These are phyloP conservation scores for Danaus plexippus DNA, from an alignment of 1,140 invertebrate species.

Conservation along the genomic window DNA sequence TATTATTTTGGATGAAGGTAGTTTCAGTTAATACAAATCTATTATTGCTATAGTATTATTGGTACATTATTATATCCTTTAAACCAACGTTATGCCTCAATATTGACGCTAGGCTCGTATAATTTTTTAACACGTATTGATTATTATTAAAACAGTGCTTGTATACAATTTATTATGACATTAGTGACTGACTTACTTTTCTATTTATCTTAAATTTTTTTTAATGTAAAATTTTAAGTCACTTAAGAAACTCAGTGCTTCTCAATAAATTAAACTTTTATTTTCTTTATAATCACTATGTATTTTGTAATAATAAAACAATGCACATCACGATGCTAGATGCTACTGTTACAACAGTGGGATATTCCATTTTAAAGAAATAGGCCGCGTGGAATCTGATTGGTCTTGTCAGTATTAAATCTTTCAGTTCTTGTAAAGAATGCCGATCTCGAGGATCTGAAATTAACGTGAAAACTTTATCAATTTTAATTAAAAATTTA, in stretches of 20 bases:
- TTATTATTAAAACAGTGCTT: too few relatives aligned
- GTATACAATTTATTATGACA: too few relatives aligned
- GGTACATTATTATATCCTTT: background rate
- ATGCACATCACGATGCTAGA: conserved; percentile 35
- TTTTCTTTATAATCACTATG: conserved; percentile 10
- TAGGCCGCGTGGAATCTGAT: conserved; percentile 28
- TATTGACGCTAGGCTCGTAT: too few relatives aligned
- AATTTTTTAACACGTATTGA: too few relatives aligned
- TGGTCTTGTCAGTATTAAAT: conserved; percentile 27
- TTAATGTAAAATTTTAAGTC: too few relatives aligned
- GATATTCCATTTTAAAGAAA: conserved; percentile 32
- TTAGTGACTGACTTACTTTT: too few relatives aligned
- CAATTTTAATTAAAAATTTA: too few relatives aligned
- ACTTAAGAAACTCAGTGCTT: too few relatives aligned
- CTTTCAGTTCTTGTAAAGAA: conserved; percentile 21
- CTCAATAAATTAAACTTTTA: too few relatives aligned
- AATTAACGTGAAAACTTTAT: too few relatives aligned
- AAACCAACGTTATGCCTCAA: background rate
- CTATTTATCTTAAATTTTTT: too few relatives aligned
- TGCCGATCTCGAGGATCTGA: conserved; percentile 10
- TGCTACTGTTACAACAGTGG: conserved; percentile 23
- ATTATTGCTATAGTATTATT: background rate
- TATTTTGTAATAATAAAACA: conserved; percentile 34
- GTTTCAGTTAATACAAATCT: background rate
- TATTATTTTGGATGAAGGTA: background rate